Evolutionary conservation across 2,888 invertebrate species (phyloP), one percentile per base, ranked within the genome.

Genomic region (Drosophila rubida): DNA sequence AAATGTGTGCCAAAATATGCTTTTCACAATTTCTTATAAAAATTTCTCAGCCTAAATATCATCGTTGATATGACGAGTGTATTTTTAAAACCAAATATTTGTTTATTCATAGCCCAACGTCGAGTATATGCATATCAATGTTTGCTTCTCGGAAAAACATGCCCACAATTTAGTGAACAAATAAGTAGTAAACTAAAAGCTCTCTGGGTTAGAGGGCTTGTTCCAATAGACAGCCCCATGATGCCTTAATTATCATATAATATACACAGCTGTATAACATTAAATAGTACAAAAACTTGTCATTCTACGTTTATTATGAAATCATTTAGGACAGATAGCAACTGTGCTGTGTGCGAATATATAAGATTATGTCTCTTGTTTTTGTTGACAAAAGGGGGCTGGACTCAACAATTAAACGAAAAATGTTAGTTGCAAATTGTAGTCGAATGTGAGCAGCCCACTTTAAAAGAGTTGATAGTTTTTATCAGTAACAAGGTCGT

Each of bases 11-110:
- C 35, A 14, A 13, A 4, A 7, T 14, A 37, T 14, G 4, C 4
- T 37, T 37, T 37, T 37, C 35, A 14, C 35, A 37, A 37, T 37
- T 37, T 37, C 35, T 37, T 13, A 37, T 14, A 13, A 37, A 37
- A 37, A 14, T 37, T 37, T 37, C 35, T 13, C 35, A 37, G 35
- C 14, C 14, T 13, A 37, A 37, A 7, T 14, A 37, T 14, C 14
- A 37, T 5, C 35, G 13, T 7, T 14, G 35, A 37, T 37, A 37
- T 14, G 35, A 7, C 14, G 6, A 37, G 35, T 14, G 13, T 37
- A 37, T 37, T 37, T 13, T 14, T 37, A 37, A 37, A 13, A 13
- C 7, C 32, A n/a, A n/a, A 32, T n/a, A n/a, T 32, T 32, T 32
- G 32, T n/a, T 13, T 37, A 37, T 37, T 37, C 35, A 37, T 37